Evolutionary conservation across 2,797 vertebrate species (phyloP).

Genomic region (Denticeps clupeoides): DNA sequence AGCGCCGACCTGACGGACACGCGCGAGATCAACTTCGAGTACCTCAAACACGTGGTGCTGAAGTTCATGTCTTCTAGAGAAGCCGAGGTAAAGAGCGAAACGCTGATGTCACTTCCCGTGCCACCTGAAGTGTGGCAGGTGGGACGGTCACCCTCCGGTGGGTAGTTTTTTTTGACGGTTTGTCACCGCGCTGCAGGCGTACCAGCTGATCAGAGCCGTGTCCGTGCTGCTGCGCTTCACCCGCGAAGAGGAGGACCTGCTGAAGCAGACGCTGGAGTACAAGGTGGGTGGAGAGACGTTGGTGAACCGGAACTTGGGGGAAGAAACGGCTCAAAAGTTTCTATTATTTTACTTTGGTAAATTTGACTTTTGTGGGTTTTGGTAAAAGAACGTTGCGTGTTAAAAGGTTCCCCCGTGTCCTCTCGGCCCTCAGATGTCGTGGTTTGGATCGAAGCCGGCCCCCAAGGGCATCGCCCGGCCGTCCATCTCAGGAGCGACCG

Average conservation of each 20-base stretch:
- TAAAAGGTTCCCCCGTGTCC: neutral
- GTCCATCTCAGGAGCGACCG: conserved; percentile 73
- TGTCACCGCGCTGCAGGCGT: conserved; percentile 66
- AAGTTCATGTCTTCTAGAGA: conserved; percentile 98
- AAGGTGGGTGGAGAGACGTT: conserved; percentile 64
- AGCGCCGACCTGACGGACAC: conserved; percentile 83
- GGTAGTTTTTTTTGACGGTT: neutral
- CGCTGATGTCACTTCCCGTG: no score
- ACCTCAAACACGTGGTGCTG: conserved; percentile 93
- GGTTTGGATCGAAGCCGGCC: conserved; percentile 95
- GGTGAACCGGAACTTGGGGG: no score
- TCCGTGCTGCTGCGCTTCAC: conserved; percentile 91
- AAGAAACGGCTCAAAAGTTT: no score
- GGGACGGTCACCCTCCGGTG: no score
- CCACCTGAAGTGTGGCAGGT: no score
- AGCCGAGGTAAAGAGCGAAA: conserved; percentile 74
- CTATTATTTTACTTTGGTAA: no score
- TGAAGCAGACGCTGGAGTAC: conserved; percentile 93
- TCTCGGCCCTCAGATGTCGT: conserved; percentile 75
- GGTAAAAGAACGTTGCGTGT: neutral
- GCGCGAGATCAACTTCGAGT: conserved; percentile 92
- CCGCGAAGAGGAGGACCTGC: conserved; percentile 89
- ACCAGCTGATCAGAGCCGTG: conserved; percentile 88
- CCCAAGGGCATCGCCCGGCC: conserved; percentile 84
- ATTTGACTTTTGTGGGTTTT: no score